Evolutionary conservation across 2,113 vertebrate species (phyloP).

Genomic region (Sardina pilchardus): DNA sequence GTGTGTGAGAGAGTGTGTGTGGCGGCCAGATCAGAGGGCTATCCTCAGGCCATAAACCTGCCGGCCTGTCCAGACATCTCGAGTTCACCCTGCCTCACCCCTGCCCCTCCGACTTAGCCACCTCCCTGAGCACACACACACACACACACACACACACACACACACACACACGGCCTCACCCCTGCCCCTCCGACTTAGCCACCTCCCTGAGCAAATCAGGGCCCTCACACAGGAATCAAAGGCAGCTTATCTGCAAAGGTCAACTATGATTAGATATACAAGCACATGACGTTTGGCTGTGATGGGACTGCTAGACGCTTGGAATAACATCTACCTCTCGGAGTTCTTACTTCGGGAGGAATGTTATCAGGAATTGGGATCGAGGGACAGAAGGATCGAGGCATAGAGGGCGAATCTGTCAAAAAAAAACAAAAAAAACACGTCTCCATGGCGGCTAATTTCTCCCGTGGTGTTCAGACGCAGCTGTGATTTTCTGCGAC

Average conservation of each 20-base stretch:
- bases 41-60: background rate
- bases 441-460: background rate
- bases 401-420: background rate
- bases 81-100: background rate
- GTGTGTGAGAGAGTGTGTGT: background rate
- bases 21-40: background rate
- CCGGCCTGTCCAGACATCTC: background rate
- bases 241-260: conserved; percentile 55
- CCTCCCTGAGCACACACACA: background rate
- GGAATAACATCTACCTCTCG: conserved; percentile 46
- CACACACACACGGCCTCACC: too few species aligned
- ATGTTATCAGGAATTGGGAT: background rate
- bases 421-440: background rate
- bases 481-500: conserved; percentile 57
- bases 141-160: too few species aligned
- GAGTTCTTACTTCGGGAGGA: background rate
- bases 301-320: conserved; percentile 52
- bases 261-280: conserved; percentile 55
- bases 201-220: background rate
- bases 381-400: background rate
- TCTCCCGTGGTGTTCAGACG: conserved; percentile 34
- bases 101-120: background rate
- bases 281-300: conserved; percentile 2
- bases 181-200: background rate
- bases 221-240: conserved; percentile 45